phyloP scores from a whole-genome alignment of 1,140 invertebrate species.

The Ostrea denselamellosa region DNA sequence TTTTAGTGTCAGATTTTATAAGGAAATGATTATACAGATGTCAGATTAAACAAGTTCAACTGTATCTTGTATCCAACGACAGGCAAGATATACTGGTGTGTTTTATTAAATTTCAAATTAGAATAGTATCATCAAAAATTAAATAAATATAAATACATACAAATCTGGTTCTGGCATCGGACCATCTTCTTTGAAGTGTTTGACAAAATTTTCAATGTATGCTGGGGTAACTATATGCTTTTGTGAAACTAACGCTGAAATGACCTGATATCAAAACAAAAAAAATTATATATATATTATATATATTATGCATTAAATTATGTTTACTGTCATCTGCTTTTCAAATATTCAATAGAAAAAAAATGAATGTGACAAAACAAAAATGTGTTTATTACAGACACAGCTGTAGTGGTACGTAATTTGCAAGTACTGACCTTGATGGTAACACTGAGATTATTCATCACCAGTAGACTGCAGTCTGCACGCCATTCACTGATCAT shows the following conservation, averaged over 20 bases:
- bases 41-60: background rate
- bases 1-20: background rate
- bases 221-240: slow-evolving; percentile 83
- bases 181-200: slow-evolving; percentile 77
- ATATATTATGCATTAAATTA: too few species aligned
- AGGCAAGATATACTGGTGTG: background rate
- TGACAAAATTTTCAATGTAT: slow-evolving; percentile 82
- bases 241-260: slow-evolving; percentile 83
- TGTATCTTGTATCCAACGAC: background rate
- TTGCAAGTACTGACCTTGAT: slow-evolving; percentile 81
- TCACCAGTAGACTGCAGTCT: slow-evolving; percentile 83
- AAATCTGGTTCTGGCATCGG: slow-evolving; percentile 80
- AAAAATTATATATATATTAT: too few species aligned
- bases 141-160: slow-evolving; percentile 69
- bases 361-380: too few species aligned
- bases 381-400: too few species aligned
- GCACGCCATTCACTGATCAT: slow-evolving; percentile 77
- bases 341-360: too few species aligned
- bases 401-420: too few species aligned
- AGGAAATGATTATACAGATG: background rate
- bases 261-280: slow-evolving; percentile 77
- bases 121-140: background rate
- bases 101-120: background rate
- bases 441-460: slow-evolving; percentile 84
- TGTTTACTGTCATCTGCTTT: too few species aligned